Conservation (phyloP, 2,888 invertebrate species). For the Trachelus iudaicus region DNA sequence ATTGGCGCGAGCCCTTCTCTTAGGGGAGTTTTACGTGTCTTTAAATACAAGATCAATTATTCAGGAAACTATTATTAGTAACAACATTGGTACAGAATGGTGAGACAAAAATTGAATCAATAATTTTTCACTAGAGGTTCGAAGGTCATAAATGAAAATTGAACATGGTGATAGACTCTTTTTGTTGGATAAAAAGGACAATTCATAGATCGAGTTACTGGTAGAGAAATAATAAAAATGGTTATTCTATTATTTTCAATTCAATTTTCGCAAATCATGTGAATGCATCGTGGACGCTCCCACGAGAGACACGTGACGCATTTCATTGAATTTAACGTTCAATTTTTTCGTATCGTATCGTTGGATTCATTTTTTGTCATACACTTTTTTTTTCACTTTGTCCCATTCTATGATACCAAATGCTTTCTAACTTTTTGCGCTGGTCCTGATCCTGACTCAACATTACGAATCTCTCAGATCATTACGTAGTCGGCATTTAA, state of each 20-base stretch:
- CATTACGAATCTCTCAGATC: background rate
- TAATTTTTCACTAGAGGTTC: background rate
- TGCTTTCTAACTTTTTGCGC: background rate
- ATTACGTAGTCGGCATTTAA: background rate
- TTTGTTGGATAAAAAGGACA: background rate
- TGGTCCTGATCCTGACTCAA: background rate
- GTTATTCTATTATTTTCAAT: background rate
- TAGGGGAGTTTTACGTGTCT: background rate
- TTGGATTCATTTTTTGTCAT: background rate
- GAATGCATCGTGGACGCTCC: background rate
- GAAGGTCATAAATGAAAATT: background rate
- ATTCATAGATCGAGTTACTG: background rate
- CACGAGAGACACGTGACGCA: background rate
- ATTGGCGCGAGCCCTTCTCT: background rate
- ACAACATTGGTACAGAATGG: background rate
- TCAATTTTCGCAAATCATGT: background rate
- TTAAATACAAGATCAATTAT: background rate
- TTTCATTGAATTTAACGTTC: background rate
- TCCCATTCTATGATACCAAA: too few relatives aligned
- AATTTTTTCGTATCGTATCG: background rate
- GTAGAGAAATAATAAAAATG: background rate
- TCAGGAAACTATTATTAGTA: background rate
- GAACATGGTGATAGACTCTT: background rate
- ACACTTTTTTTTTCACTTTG: background rate
- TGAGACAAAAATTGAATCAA: background rate